These are phyloP conservation scores for Dusona sp. DNA, from an alignment of 2,888 invertebrate genomes.

Conservation along the genomic window DNA sequence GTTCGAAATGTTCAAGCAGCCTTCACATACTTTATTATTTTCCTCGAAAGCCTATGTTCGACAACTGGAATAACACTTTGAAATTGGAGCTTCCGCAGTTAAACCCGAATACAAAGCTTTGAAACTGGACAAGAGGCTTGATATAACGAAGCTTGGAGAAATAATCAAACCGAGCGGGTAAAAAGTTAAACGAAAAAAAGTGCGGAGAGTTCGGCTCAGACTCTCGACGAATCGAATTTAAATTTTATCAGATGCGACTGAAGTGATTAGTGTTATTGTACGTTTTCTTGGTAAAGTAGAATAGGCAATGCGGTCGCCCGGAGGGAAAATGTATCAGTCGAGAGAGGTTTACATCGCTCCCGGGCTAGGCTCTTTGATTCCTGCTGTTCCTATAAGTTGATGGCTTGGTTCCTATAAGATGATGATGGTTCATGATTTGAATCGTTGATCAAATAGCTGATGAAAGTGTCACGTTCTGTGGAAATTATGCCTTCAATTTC, in stretches of 20 bases:
- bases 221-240: not conserved
- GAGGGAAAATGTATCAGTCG: too few relatives aligned
- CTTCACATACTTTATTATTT: too few relatives aligned
- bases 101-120: too few relatives aligned
- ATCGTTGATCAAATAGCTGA: not conserved
- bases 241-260: not conserved
- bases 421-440: not conserved
- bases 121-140: too few relatives aligned
- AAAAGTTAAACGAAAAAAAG: not conserved
- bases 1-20: not conserved
- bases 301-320: too few relatives aligned
- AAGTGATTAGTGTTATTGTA: not conserved
- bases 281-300: too few relatives aligned
- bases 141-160: not conserved
- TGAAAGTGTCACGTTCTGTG: not conserved
- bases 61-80: too few relatives aligned
- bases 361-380: too few relatives aligned
- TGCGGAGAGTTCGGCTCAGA: not conserved
- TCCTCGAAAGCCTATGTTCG: too few relatives aligned
- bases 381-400: not conserved
- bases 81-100: too few relatives aligned
- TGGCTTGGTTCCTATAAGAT: too few relatives aligned
- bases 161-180: not conserved
- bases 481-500: not conserved
- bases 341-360: too few relatives aligned